A percentile compares a stretch with the other conserved stretches of the same genome.
Evolutionary conservation across 2,888 invertebrate genomes (phyloP).

Genomic region (Lydus trimaculatus): DNA sequence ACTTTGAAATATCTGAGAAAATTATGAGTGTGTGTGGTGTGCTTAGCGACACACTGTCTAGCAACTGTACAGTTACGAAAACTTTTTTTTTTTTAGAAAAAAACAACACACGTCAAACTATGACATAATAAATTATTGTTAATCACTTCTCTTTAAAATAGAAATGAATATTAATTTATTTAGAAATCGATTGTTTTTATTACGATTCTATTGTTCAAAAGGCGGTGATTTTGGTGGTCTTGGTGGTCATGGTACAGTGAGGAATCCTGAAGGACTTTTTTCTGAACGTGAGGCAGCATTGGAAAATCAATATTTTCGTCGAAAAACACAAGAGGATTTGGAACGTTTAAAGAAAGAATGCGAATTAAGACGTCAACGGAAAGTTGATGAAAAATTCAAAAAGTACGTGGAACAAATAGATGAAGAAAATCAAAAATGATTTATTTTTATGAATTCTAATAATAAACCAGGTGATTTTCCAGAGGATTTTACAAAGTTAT

Average conservation of each 20-base stretch:
- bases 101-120: background rate
- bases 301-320: conserved; percentile 25
- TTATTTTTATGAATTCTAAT: background rate
- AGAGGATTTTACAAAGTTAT: background rate
- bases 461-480: background rate
- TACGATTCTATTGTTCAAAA: background rate
- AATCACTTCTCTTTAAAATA: background rate
- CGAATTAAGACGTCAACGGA: conserved; percentile 9
- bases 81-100: background rate
- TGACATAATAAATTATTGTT: background rate
- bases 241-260: conserved; percentile 17
- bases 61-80: conserved; percentile 23
- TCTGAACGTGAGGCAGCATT: conserved; percentile 24
- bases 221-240: too few species aligned
- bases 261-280: conserved; percentile 17
- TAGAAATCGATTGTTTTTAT: background rate
- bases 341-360: conserved; percentile 16
- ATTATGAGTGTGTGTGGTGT: conserved; percentile 12
- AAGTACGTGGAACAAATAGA: background rate
- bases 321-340: conserved; percentile 19
- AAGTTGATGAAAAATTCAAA: background rate
- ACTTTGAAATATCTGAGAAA: conserved; percentile 43
- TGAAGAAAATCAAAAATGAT: background rate
- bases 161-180: background rate
- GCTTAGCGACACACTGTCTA: conserved; percentile 46